A percentile compares a stretch with the other conserved stretches of the same genome.
phyloP scores from a whole-genome alignment of 2,797 vertebrate species.

The Danio jaintianensis region DNA sequence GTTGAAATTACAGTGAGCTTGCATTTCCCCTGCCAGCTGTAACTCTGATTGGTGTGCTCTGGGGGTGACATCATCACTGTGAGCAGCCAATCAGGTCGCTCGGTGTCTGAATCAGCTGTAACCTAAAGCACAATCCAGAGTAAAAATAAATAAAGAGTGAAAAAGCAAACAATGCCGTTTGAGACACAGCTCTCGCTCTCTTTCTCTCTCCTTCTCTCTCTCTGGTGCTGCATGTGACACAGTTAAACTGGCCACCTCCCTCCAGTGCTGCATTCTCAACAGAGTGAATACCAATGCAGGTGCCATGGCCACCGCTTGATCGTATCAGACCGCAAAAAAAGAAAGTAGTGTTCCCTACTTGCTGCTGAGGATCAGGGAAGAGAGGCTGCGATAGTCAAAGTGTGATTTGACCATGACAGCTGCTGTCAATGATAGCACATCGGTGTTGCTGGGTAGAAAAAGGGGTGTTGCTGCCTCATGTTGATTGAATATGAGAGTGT shows the following conservation, averaged over 20 bases:
- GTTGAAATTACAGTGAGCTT: constrained; percentile 42
- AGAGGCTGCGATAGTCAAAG: constrained; percentile 48
- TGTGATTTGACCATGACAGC: constrained; percentile 64
- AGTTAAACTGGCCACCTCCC: constrained; percentile 38
- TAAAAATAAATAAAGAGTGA: constrained; percentile 27
- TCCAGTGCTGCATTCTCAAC: constrained; percentile 29
- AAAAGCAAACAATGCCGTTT: constrained; percentile 1
- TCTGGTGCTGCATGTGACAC: constrained; percentile 10
- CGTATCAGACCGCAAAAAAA: neutral
- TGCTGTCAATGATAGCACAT: constrained; percentile 60
- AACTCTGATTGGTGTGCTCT: constrained; percentile 33
- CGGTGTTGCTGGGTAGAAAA: constrained; percentile 66
- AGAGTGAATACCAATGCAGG: constrained; percentile 7
- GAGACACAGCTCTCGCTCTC: neutral
- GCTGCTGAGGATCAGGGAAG: constrained; percentile 38
- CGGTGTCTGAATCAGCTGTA: constrained; percentile 30
- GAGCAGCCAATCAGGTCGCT: constrained; percentile 33
- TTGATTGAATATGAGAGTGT: constrained; percentile 61
- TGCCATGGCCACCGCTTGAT: neutral
- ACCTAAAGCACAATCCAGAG: constrained; percentile 15
- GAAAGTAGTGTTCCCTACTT: constrained; percentile 6
- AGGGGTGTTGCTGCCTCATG: constrained; percentile 63
- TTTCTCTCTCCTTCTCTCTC: too few relatives aligned
- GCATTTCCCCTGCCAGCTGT: constrained; percentile 31
- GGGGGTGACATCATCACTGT: constrained; percentile 45